Evolutionary conservation across 2,797 vertebrate genomes (phyloP), one percentile per base, ranked within the genome.

Genomic region (Lagodon rhomboides): DNA sequence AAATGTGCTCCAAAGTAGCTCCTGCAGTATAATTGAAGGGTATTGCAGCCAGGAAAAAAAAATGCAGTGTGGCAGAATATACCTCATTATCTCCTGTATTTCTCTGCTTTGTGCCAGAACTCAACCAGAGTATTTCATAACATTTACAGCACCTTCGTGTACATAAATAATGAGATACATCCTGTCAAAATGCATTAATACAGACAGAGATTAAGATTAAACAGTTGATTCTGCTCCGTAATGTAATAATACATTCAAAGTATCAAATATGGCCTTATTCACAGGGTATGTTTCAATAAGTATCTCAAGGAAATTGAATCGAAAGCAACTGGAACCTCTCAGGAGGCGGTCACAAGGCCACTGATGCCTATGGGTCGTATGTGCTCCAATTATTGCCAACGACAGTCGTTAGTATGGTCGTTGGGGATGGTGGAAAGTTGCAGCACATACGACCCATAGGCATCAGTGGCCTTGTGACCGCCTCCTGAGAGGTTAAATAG

Each of bases 1-100:
- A 49, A 60, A 55, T 82, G 71, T 76, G 73, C 71, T 80, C 22
- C 60, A 74, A 77, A 69, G 38, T 46, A 60, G 34, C 69, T 54
- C 41, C 30, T 58, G 30, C 49, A 22, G 38, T 38, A 62, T 53
- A 56, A 80, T 68, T 68, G 25, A 68, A 61, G 53, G 25, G 12
- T 67, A 77, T 73, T 82, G 56, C 49, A 46, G 54, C 65, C 15
- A 27, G n/a, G 59, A 4, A 70, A 79, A 41, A 51, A 56, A 27
- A 51, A 58, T 17, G 54, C 30, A 69, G 43, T 60, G 53, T 71
- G 49, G 50, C 58, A 66, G 18, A 30, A 64, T 46, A 67, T 60
- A 20, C 23, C 12, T 73, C 20, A 66, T 68, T 77, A 54, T 82
- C 20, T 67, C 44, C 4, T 54, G 8, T 41, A 41, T 23, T 59